Percentiles rank a stretch among this genome's conserved stretches.
Evolutionary conservation across 2,113 vertebrate genomes (phyloP).

Genomic region (Neotragus moschatus): DNA sequence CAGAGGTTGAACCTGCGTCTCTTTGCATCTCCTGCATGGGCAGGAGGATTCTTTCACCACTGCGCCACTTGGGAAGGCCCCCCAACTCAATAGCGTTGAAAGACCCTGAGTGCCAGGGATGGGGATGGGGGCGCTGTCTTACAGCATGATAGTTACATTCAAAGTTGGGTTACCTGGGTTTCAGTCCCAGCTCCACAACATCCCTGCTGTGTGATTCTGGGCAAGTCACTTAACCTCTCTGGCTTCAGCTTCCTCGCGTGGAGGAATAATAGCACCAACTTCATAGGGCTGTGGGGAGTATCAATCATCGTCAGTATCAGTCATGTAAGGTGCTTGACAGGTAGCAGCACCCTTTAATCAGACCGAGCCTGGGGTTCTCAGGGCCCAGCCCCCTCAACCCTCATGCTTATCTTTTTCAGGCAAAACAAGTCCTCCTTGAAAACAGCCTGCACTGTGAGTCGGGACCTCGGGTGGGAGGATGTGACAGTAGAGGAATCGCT

Average conservation of each 20-base stretch:
- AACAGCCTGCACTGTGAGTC: slow-evolving; percentile 87
- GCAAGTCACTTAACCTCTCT: not conserved
- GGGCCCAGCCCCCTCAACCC: not conserved
- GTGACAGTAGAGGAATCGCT: not conserved
- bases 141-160: not conserved
- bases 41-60: not conserved
- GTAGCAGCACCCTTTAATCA: not conserved
- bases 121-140: rapidly evolving
- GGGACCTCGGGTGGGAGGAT: not conserved
- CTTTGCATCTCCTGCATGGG: not conserved
- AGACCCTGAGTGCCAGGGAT: not conserved
- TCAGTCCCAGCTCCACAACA: not conserved
- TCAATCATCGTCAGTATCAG: rapidly evolving
- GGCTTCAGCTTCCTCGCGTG: not conserved
- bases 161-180: not conserved
- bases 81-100: rapidly evolving
- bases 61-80: not conserved
- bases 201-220: not conserved
- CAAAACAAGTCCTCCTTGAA: slow-evolving; percentile 91
- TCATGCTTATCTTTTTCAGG: slow-evolving; percentile 77
- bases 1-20: not conserved
- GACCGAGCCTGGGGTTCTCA: not conserved
- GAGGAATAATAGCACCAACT: not conserved
- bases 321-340: rapidly evolving
- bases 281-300: not conserved